phyloP scores from a whole-genome alignment of 1,140 invertebrate species.

The Brachionus calyciflorus region DNA sequence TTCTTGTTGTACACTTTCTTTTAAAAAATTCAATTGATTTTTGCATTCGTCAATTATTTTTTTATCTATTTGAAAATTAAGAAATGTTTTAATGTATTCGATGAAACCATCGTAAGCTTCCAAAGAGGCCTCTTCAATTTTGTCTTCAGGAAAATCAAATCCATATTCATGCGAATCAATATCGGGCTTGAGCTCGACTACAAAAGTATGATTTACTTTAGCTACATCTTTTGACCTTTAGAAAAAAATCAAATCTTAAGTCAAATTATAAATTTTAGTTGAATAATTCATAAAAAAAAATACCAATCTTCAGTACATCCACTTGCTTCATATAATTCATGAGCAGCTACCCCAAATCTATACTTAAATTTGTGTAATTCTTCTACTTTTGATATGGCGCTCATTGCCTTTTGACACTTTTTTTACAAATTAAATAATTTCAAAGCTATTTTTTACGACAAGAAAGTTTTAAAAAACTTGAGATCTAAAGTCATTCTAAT shows the following conservation, averaged over 20 bases:
- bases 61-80: not conserved
- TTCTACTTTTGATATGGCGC: constrained; percentile 1
- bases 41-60: not conserved
- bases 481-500: too few relatives aligned
- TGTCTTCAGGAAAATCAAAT: constrained; percentile 18
- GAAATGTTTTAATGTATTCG: constrained; percentile 21
- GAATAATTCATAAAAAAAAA: too few relatives aligned
- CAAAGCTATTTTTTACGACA: too few relatives aligned
- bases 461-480: too few relatives aligned
- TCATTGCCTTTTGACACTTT: constrained; percentile 32
- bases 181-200: constrained; percentile 14
- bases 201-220: constrained; percentile 36
- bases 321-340: constrained; percentile 41
- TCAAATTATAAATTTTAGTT: too few relatives aligned
- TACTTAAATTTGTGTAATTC: constrained; percentile 23
- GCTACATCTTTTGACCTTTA: constrained; percentile 33
- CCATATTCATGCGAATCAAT: not conserved
- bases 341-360: constrained; percentile 18
- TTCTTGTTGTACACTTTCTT: too few relatives aligned
- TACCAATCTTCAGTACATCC: constrained; percentile 42
- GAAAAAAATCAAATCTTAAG: too few relatives aligned
- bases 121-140: not conserved
- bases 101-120: constrained; percentile 26
- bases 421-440: not conserved
- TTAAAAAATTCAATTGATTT: too few relatives aligned